Base-by-base conservation (phyloP, 1,140 invertebrate genomes). In the Ceratoteleas bidentatus region DNA sequence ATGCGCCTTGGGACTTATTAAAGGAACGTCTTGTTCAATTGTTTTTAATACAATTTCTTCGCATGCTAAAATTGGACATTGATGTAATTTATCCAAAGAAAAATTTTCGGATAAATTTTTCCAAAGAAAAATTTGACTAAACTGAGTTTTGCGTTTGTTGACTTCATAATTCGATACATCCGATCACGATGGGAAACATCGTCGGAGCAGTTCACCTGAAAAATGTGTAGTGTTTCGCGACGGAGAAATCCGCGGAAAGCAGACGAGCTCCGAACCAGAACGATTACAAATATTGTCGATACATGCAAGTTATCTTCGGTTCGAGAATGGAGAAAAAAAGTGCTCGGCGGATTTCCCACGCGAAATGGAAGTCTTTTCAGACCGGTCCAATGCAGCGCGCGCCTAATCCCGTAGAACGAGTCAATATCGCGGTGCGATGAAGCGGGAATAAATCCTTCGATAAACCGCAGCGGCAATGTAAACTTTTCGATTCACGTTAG, bases 331-430 rank as follows among this genome's bases (percentile, higher is more conserved):
- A 10, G 38, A 62, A 74, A 74, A 74, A 15, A 33, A 24, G 24
- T 24, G 53, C 9, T 61, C 3, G 50, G 32, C 24, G 69, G 24
- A 73, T 73, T 75, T 75, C 53, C 72, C 54, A 65, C 36, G 45
- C 43, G 61, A 75, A 73, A 56, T 64, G 58, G 7, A 64, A 75
- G 61, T 57, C 60, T 64, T 74, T 74, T 64, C 52, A 64, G 47
- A 32, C 40, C 52, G 56, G 33, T 47, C 5, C 8, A 47, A 43
- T 62, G 57, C 60, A 57, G 3, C n/a, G 49, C 61, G 8, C 54
- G 53, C 72, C 58, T 75, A 75, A 75, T 75, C 61, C 61, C 24
- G n/a, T 75, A 47, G 45, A 75, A 62, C 53, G 60, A 75, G 61
- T 65, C 52, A 66, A 66, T 76, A 76, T 54, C 56, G 57, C 38